Evolutionary conservation across 2,888 invertebrate species (phyloP), one percentile per base, ranked within the genome.

Genomic region (Pomacea canaliculata): DNA sequence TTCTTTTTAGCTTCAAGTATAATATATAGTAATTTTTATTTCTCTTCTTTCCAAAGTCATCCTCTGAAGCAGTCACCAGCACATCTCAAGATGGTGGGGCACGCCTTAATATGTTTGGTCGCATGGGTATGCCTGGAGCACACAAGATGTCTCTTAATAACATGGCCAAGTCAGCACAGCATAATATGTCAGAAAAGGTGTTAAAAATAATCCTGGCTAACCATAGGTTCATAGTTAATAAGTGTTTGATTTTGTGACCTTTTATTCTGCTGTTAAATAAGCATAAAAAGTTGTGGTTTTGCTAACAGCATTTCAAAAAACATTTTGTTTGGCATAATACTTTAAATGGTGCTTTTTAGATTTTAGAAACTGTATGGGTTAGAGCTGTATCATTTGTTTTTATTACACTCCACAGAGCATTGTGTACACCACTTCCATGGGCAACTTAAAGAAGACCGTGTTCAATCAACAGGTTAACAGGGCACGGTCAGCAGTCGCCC

Each of bases 371-470:
- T 56, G 51, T 56, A 2, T 13, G 51, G 51, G 8, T 10, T 56
- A 56, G 51, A 16, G 16, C 16, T 56, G 2, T 56, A 56, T 10
- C 51, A 56, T 56, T 13, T 56, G 51, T 56, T 56, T 56, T 56
- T 56, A 56, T 16, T 56, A 16, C 12, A 56, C 51, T 56, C 51
- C 63, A 56, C 76, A 86, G 85, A 79, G 80, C 71, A 80, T 87
- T 56, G 81, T 85, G 37, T 87, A 86, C 81, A 85, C 86, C 27
- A 84, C 90, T 0, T 85, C 91, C 1, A 81, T 88, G 70, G 92
- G 92, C 71, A 91, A 87, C 73, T 85, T 92, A 56, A 91, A 92
- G 62, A 92, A 92, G 85, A 92, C 92, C 7, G 90, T 92, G 46
- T 92, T 92, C 85, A 92, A 92, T 82, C 90, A 91, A 48, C 88